A percentile compares a stretch with the other conserved stretches of the same genome.
phyloP scores from a whole-genome alignment of 2,113 vertebrate species.

The Lamprotornis superbus region DNA sequence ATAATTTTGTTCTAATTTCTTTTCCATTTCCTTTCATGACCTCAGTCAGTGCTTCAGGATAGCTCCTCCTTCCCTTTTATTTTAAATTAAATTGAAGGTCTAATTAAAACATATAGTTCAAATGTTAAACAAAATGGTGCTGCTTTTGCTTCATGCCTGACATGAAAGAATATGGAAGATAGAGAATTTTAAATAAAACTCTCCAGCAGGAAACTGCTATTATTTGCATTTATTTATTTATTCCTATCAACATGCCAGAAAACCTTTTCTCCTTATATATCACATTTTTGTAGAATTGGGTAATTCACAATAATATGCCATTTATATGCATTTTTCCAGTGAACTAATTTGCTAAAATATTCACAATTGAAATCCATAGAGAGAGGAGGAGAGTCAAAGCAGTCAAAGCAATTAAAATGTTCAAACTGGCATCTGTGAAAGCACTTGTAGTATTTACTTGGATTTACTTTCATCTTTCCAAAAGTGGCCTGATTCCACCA shows the following conservation, averaged over 20 bases:
- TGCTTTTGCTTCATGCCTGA: background rate
- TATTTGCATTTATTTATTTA: conserved; percentile 1
- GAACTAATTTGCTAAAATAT: background rate
- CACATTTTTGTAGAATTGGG: background rate
- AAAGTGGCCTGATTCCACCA: background rate
- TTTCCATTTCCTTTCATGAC: background rate
- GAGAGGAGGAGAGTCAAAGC: background rate
- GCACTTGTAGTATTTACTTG: background rate
- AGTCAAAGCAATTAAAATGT: background rate
- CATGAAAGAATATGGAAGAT: background rate
- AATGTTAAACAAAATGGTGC: background rate
- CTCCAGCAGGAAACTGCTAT: conserved; percentile 36
- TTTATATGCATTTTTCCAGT: background rate
- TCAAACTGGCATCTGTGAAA: background rate
- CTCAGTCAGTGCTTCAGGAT: background rate
- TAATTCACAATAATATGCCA: background rate
- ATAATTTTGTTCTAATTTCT: background rate
- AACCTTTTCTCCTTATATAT: background rate
- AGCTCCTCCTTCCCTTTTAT: rapidly evolving
- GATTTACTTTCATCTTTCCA: background rate
- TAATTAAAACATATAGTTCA: background rate
- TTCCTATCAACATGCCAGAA: background rate
- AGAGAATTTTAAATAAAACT: conserved; percentile 34
- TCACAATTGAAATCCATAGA: background rate
- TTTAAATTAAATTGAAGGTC: background rate